phyloP scores from a whole-genome alignment of 2,888 invertebrate genomes.

The Allygus modestus region DNA sequence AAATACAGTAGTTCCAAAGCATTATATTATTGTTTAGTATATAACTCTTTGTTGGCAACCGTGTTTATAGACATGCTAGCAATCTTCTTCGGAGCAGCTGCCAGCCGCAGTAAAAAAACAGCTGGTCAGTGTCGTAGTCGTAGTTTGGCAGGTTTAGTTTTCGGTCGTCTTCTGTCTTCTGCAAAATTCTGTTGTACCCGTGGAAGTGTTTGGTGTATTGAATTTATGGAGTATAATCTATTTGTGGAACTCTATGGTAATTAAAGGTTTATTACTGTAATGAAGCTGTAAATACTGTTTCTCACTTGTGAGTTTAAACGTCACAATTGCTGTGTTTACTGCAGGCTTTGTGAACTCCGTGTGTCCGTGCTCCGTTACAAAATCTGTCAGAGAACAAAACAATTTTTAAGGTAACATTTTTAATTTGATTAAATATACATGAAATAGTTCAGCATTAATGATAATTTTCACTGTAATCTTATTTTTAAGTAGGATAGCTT shows the following conservation, averaged over 20 bases:
- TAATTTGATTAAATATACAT: too few relatives aligned
- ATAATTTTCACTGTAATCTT: too few relatives aligned
- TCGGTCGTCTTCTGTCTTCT: slow-evolving; percentile 6
- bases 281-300: too few relatives aligned
- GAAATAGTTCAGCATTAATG: too few relatives aligned
- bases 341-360: neutral
- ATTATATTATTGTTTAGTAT: too few relatives aligned
- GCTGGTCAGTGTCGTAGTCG: slow-evolving; percentile 18
- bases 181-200: neutral
- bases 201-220: neutral
- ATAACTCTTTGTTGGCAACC: too few relatives aligned
- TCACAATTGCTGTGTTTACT: neutral
- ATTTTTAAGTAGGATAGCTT: too few relatives aligned
- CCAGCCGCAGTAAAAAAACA: neutral
- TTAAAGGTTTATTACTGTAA: neutral
- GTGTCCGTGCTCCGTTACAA: neutral
- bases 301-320: too few relatives aligned
- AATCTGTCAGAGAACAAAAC: neutral
- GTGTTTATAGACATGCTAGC: too few relatives aligned
- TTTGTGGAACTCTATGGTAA: neutral
- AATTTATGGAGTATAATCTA: neutral
- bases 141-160: slow-evolving; percentile 4
- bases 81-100: neutral
- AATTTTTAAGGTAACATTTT: neutral
- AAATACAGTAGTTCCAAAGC: too few relatives aligned